These are phyloP conservation scores for Cliona cf. orientalis DNA, from an alignment of 37 sponge, comb jelly and placozoan species.

Conservation along the genomic window DNA sequence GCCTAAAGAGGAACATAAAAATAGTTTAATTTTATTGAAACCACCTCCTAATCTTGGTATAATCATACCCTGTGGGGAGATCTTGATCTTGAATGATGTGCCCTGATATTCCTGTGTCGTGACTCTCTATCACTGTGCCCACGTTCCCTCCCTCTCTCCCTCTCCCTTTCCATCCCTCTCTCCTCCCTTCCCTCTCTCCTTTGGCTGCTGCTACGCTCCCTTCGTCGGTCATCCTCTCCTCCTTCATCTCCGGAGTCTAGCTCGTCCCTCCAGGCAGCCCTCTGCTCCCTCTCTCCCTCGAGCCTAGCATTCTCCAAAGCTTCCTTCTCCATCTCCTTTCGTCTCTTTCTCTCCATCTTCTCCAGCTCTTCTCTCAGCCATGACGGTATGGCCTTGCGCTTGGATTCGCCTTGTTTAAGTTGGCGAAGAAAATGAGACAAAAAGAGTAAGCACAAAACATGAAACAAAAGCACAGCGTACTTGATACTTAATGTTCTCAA, in stretches of 20 bases:
- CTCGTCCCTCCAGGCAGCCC: constrained; percentile 40
- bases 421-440: background rate
- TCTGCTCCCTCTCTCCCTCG: background rate
- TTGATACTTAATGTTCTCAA: too few species aligned
- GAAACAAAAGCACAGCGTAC: background rate
- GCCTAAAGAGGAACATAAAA: background rate
- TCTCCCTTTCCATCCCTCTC: constrained; percentile 6
- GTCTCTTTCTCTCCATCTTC: constrained; percentile 49
- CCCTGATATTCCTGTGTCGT: too few species aligned
- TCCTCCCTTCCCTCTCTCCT: background rate
- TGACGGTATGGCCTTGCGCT: constrained; percentile 42
- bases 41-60: background rate
- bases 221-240: background rate
- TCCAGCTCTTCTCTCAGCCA: constrained; percentile 70
- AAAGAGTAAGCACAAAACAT: background rate
- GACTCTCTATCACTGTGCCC: too few species aligned
- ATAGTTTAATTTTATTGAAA: background rate
- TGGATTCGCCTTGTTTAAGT: constrained; percentile 17
- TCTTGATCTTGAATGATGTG: background rate
- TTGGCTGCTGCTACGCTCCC: background rate
- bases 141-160: background rate
- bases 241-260: constrained; percentile 23
- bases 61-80: constrained; percentile 30
- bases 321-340: constrained; percentile 46
- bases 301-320: constrained; percentile 11